Percentiles rank a stretch among this genome's conserved stretches.
These are phyloP conservation scores for Morphnarchus princeps DNA, from an alignment of 2,113 vertebrate genomes.

Conservation along the genomic window DNA sequence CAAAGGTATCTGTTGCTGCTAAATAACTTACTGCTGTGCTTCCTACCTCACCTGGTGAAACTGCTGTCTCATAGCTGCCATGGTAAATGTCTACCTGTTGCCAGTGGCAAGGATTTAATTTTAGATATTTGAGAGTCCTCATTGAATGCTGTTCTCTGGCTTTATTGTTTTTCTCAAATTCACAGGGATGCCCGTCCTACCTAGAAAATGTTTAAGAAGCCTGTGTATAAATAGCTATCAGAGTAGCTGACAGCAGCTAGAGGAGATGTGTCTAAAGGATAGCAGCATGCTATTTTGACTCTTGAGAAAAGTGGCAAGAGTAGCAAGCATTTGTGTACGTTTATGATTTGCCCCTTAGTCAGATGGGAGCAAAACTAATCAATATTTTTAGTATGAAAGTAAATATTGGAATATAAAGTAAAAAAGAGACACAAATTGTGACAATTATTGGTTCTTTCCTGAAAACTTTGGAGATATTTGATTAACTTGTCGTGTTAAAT, in stretches of 20 bases:
- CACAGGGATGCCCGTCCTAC: neutral
- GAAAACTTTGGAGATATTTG: neutral
- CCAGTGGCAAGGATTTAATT: neutral
- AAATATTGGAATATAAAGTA: neutral
- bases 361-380: neutral
- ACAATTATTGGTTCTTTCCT: neutral
- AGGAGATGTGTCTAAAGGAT: neutral
- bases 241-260: neutral
- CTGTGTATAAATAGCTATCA: neutral
- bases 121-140: fast-evolving
- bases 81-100: neutral
- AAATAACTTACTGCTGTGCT: neutral
- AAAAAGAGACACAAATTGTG: neutral
- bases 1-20: neutral
- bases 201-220: neutral
- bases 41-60: neutral
- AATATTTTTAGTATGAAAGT: neutral
- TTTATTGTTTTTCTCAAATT: neutral
- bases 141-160: neutral
- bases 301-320: neutral
- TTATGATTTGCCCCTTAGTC: neutral
- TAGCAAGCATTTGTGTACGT: neutral
- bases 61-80: neutral
- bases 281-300: neutral
- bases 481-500: neutral